A percentile compares a stretch with the other conserved stretches of the same genome.
Evolutionary conservation across 64 coral and sea anemone species (phyloP).

Genomic region (Trachythela sp.): DNA sequence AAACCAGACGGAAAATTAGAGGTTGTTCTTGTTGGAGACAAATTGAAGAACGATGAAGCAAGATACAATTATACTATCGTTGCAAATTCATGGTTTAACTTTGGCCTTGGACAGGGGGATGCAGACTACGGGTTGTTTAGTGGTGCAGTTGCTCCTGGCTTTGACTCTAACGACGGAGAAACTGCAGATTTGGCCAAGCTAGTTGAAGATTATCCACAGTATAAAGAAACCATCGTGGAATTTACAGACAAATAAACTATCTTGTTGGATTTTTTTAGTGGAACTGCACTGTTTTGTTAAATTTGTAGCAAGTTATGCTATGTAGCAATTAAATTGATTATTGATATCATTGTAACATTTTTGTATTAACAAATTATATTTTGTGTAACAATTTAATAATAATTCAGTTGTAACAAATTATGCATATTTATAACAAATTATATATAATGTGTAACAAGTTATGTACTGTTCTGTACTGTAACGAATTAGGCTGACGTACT

Average conservation of each 20-base stretch:
- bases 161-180: conserved; percentile 58
- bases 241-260: neutral
- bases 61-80: conserved; percentile 48
- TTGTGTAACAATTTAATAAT: too few relatives aligned
- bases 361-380: too few relatives aligned
- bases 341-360: too few relatives aligned
- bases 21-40: conserved; percentile 53
- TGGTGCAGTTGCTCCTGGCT: conserved; percentile 62
- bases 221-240: conserved; percentile 53
- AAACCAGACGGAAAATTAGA: conserved; percentile 50
- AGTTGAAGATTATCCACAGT: conserved; percentile 58
- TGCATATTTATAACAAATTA: too few relatives aligned
- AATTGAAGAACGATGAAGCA: conserved; percentile 43
- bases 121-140: conserved; percentile 42
- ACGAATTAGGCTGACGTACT: too few relatives aligned
- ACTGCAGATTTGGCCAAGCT: conserved; percentile 42
- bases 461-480: too few relatives aligned
- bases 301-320: too few relatives aligned
- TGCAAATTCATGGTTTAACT: conserved; percentile 75
- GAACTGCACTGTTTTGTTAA: too few relatives aligned
- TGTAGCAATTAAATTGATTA: too few relatives aligned
- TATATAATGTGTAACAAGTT: too few relatives aligned
- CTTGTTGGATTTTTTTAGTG: too few relatives aligned
- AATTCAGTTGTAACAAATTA: too few relatives aligned
- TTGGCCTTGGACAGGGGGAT: conserved; percentile 49